Evolutionary conservation across 2,113 vertebrate genomes (phyloP), one percentile per base, ranked within the genome.

Genomic region (Onychorhynchus coronatus): DNA sequence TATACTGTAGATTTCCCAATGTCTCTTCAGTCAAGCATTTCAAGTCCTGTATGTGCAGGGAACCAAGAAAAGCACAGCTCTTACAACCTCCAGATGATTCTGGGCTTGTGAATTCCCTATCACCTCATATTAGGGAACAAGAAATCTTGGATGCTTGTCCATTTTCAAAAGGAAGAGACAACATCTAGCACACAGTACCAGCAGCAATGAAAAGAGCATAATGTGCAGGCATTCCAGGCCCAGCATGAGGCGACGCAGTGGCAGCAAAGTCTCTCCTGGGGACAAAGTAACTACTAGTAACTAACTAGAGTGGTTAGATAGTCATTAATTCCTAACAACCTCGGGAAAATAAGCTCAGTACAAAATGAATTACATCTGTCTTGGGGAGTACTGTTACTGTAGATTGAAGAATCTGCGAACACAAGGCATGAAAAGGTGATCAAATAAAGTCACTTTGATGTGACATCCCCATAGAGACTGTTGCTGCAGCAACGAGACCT

Each of bases 401-500:
- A 66, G 67, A 30, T 71, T 49, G 79, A 50, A 77, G 55, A 83
- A 31, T 50, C 63, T 22, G 59, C 56, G 33, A 91, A 89, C 33
- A 25, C 6, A 1, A 14, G 68, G 39, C 72, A 31, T 0, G 2
- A 35, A 17, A 53, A 94, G 84, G 84, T 91, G 89, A 91, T 85
- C 19, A n/a, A 68, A 86, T 31, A 25, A 94, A 82, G 74, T 95
- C 78, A 58, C 83, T 62, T 72, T 31, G 86, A 91, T 62, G 81
- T 82, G 87, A 95, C 89, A 87, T 84, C 65, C 93, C 86, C 86
- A 85, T 49, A 94, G 91, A 78, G 58, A 85, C 44, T n/a, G 94
- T 56, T 78, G 70, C 88, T 92, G 73, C 65, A 93, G 92, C 86
- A 95, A 93, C 83, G 37, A 81, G 85, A 74, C 92, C 88, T 96